Base-by-base conservation (phyloP, 2,797 vertebrate genomes). In the Clamator glandarius region DNA sequence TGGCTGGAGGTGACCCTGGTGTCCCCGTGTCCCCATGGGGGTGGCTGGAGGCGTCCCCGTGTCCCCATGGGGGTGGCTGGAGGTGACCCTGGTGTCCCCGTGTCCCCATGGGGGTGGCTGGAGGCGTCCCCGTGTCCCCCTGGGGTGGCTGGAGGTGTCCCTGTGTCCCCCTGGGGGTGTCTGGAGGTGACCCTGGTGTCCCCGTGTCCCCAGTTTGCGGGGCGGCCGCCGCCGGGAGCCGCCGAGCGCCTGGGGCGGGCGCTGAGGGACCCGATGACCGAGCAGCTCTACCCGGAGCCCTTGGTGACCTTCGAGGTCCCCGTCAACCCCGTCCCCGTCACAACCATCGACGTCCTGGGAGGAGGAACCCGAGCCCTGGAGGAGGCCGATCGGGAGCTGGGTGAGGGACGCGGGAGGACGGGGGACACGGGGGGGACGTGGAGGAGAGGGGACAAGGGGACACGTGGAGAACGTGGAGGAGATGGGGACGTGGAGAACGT, bases 241-340 rank as follows among this genome's bases (percentile, higher is more conserved):
- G 33, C 98, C 57, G 93, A 97, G 63, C 84, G 89, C 28, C 96
- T 99, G 70, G 93, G 98, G 12, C 93, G 92, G 26, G 95, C 95
- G 59, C 96, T 99, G 70, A 97, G 98, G 31, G 99, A 99, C 97
- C 96, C 95, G 46, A 99, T 99, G 99, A 99, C 98, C 0, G 98
- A 99, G 83, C 99, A 98, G 62, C 81, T 98, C 74, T 99, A 99
- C 78, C 93, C 95, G 2, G 83, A 74, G n/a, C 98, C 99, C 63
- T 97, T 99, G 90, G 92, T 73, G 44, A 98, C 98, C 33, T 99
- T 99, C 81, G 36, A 95, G 3, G 97, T 98, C 95, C 96, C 97
- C 15, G 84, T 95, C 48, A 97, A 63, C 51, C 97, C 98, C 0
- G 98, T 98, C 76, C 96, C 97, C 1, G 97, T 98, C 24, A 98